These are phyloP conservation scores for Monomorium pharaonis DNA, from an alignment of 1,140 invertebrate species.

Conservation along the genomic window DNA sequence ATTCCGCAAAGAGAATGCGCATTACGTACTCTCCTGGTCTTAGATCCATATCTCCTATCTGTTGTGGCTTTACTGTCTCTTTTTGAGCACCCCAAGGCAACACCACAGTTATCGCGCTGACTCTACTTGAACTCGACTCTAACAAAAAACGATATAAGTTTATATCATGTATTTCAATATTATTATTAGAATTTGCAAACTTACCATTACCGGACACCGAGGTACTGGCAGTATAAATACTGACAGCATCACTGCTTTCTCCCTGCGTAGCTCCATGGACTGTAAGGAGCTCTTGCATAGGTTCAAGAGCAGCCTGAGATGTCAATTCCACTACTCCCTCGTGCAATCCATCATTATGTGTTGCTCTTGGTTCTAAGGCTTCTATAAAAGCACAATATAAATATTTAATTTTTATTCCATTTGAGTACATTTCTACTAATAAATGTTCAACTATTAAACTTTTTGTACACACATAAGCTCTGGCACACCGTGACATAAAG, in stretches of 20 bases:
- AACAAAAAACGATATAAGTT: constrained; percentile 10
- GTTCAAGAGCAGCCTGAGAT: constrained; percentile 69
- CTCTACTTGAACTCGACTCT: constrained; percentile 83
- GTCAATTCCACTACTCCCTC: constrained; percentile 76
- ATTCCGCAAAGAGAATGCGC: constrained; percentile 96
- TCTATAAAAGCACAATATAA: constrained; percentile 67
- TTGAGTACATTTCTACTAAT: neutral
- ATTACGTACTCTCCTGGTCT: constrained; percentile 97
- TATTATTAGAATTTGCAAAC: constrained; percentile 15
- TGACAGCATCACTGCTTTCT: constrained; percentile 81
- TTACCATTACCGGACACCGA: constrained; percentile 83
- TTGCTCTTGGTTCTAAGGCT: constrained; percentile 77
- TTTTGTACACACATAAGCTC: neutral
- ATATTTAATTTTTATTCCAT: neutral
- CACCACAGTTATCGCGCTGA: constrained; percentile 85
- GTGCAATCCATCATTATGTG: constrained; percentile 77
- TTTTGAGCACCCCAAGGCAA: constrained; percentile 94
- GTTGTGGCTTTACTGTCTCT: constrained; percentile 88
- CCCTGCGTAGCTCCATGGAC: constrained; percentile 79
- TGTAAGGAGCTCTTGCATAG: constrained; percentile 78
- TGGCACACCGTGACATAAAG: neutral
- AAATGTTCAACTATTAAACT: neutral
- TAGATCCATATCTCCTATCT: constrained; percentile 88
- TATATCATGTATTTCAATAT: neutral
- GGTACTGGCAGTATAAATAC: constrained; percentile 82